Evolutionary conservation across 1,140 invertebrate species (phyloP), one percentile per base, ranked within the genome.

Genomic region (Calosoma granatense): DNA sequence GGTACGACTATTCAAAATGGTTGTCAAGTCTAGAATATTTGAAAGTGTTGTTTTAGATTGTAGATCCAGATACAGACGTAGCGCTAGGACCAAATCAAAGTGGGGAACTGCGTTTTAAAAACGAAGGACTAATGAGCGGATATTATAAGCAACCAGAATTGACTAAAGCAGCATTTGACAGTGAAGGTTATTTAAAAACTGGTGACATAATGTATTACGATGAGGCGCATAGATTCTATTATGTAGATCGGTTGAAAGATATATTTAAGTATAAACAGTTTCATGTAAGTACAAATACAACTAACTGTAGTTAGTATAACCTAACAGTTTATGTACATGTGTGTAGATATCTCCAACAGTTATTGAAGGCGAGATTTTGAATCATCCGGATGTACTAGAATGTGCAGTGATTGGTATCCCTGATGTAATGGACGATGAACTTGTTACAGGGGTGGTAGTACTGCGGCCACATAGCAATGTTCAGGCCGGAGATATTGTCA

Each of bases 161-260:
- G 56, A 88, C 86, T 0, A 65, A 74, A 1, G 77, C 80, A 30
- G 80, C 72, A 1, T 74, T 84, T 23, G 79, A 85, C 59, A 64
- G 69, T 12, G 80, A 89, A 52, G 78, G 76, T 17, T 83, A 74
- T 67, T 72, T 86, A 17, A 77, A 78, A 62, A 86, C 86, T 54
- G 86, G 86, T 23, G 86, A 90, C 66, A 73, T 88, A 20, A 82
- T 77, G 0, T 86, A 82, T 59, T 79, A 81, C 57, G 83, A 88
- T 60, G 73, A 83, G 59, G 76, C 84, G 15, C 76, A 76, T 0
- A 80, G 76, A 53, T 78, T 88, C 54, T 85, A 75, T 59, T 76
- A 88, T 51, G 75, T 83, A 2, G 86, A 86, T 60, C 73, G 88
- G 53, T 70, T 87, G 21, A 90, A 88, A 61, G 85, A 88, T 64